phyloP scores from a whole-genome alignment of 37 sponge, comb jelly and placozoan genomes.

The Chondrilla cf. caribensis region DNA sequence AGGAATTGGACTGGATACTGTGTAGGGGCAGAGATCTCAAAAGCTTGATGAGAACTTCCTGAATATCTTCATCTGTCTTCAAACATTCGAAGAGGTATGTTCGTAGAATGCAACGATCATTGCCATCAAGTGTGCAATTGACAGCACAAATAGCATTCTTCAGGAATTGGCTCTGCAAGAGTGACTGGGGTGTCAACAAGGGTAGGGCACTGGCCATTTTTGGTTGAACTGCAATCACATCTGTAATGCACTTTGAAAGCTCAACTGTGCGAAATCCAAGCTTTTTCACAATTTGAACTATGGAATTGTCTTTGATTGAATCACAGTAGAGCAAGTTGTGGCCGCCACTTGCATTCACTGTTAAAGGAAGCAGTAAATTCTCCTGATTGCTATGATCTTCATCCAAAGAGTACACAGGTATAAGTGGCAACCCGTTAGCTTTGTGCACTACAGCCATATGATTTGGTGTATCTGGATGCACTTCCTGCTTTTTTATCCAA shows the following conservation, averaged over 20 bases:
- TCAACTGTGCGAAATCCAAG: not conserved
- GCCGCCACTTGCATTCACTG: not conserved
- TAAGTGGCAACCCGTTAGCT: slow-evolving; percentile 1
- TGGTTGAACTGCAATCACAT: no score
- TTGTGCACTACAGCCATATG: not conserved
- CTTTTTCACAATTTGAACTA: not conserved
- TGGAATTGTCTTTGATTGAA: not conserved
- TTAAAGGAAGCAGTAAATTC: not conserved
- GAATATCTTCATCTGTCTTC: no score
- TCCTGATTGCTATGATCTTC: not conserved
- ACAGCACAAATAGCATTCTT: no score
- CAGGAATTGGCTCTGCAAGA: no score
- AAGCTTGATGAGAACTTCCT: no score
- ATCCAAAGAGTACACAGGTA: slow-evolving; percentile 20
- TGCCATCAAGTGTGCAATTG: no score
- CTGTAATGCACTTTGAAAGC: not conserved
- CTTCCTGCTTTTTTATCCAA: slow-evolving; percentile 31
- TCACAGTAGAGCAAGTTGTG: not conserved
- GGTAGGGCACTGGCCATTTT: no score
- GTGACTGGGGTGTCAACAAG: no score
- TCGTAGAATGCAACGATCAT: no score
- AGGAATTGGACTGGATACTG: no score
- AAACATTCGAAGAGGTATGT: no score
- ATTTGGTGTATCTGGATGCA: not conserved
- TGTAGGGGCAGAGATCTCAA: no score